A percentile compares a stretch with the other conserved stretches of the same genome.
phyloP scores from a whole-genome alignment of 2,888 invertebrate genomes.

The Xylota segnis region DNA sequence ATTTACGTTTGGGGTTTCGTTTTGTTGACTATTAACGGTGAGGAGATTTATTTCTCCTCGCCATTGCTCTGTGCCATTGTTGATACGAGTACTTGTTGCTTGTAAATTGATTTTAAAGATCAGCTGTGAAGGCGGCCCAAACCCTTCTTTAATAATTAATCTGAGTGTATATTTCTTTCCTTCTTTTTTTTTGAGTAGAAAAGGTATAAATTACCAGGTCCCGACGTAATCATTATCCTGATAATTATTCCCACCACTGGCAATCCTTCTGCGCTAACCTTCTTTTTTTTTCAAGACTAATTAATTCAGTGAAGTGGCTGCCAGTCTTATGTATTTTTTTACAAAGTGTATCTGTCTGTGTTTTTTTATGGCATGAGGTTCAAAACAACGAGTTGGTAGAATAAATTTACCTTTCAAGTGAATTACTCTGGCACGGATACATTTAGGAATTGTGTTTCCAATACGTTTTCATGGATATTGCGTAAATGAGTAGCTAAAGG shows the following conservation, averaged over 20 bases:
- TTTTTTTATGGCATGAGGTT: background rate
- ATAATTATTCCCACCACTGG: background rate
- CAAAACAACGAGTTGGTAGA: background rate
- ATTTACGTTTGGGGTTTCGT: background rate
- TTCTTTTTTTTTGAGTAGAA: background rate
- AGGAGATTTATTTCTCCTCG: no score
- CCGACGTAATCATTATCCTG: slow-evolving; percentile 3
- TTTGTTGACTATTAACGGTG: background rate
- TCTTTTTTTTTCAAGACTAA: background rate
- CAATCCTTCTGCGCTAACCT: slow-evolving; percentile 11
- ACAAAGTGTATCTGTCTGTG: background rate
- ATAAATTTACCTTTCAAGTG: background rate
- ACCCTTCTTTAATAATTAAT: background rate
- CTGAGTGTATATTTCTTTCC: background rate
- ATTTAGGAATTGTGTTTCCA: background rate
- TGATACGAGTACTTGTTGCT: no score
- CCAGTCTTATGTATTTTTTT: background rate
- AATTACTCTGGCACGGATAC: background rate
- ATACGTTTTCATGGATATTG: background rate
- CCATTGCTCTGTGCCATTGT: no score
- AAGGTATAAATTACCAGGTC: background rate
- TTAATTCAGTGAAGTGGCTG: slow-evolving; percentile 6
- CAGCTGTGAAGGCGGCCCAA: background rate
- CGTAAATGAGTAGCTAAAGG: background rate
- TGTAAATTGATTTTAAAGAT: no score